Base-by-base conservation (phyloP, 2,888 invertebrate genomes). In the Drosophila nr. fundita region DNA sequence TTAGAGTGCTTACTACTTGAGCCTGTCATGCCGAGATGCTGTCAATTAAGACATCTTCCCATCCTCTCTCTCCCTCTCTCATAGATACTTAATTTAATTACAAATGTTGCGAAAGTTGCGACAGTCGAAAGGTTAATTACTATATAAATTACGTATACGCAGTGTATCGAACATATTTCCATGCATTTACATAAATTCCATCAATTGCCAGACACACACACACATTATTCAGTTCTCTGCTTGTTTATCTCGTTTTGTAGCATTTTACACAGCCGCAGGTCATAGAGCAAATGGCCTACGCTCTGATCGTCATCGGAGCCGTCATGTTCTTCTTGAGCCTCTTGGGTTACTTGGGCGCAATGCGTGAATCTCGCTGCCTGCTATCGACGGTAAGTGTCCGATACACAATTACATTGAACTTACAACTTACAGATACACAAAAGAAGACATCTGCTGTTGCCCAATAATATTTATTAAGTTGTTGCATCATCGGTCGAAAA, bases 261-360 rank as follows among this genome's bases (percentile, higher is more conserved):
- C 93, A 94, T 91, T 95, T 95, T 89, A 94, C 94, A 74, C 94
- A 95, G 89, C 94, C 95, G 10, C 94, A 94, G 70, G 95, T 96
- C 70, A 95, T 96, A 79, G 95, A 95, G 88, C 95, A 95, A 91
- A 94, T 95, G 68, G 95, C 96, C 30, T 96, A 96, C 91, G 94
- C 96, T 78, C 92, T 96, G 80, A 95, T 96, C 83, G 94, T 94
- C 55, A 95, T 95, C 68, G 96, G 96, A 75, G 95, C 95, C 34
- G 94, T 96, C 79, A 95, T 96, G 93, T 96, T 96, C 92, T 91
- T 96, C 70, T 94, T 96, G 87, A 96, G 96, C 89, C 96, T 96
- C 92, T 93, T 96, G 82, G 96, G 96, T 34, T 96, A 96, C 91
- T 95, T 96, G 90, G 96, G 96, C 50, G 95, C 96, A 60, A 94